Conservation (phyloP, 2,113 vertebrate species). For the Ondatra zibethicus region DNA sequence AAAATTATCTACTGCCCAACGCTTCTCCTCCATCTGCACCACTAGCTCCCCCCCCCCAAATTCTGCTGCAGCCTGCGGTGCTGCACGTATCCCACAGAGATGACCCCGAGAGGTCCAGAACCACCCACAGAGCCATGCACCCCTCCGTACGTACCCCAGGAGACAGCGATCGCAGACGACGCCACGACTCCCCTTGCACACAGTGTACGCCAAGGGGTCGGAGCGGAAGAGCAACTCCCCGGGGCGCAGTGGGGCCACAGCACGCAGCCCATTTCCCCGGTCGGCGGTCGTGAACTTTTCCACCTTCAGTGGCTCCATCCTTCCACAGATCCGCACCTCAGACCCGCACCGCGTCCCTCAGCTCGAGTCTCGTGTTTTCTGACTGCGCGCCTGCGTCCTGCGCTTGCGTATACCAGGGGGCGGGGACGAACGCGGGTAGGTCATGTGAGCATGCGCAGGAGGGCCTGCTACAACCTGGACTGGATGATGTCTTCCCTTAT, state of each 20-base stretch:
- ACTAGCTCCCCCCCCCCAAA: not conserved
- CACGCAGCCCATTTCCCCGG: constrained; percentile 91
- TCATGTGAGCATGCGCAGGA: constrained; percentile 58
- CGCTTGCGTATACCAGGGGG: constrained; percentile 45
- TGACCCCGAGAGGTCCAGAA: no score
- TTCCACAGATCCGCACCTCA: not conserved
- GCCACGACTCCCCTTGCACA: constrained; percentile 84
- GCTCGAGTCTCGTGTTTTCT: not conserved
- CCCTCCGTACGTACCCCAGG: constrained; percentile 86
- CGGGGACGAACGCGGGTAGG: not conserved
- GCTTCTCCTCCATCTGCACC: not conserved
- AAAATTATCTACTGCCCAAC: not conserved
- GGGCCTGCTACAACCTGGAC: fast-evolving
- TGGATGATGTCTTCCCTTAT: not conserved
- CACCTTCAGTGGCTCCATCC: constrained; percentile 83
- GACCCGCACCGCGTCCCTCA: fast-evolving
- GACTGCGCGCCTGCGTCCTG: constrained; percentile 51
- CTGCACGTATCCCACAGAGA: not conserved
- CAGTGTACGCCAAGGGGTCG: constrained; percentile 89
- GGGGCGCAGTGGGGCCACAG: constrained; percentile 64
- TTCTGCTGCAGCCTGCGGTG: not conserved
- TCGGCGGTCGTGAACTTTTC: constrained; percentile 89
- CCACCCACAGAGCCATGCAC: not conserved
- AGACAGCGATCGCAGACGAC: constrained; percentile 92
- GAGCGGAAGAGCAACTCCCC: constrained; percentile 88